phyloP scores from a whole-genome alignment of 2,113 vertebrate genomes.

The Vimba vimba region DNA sequence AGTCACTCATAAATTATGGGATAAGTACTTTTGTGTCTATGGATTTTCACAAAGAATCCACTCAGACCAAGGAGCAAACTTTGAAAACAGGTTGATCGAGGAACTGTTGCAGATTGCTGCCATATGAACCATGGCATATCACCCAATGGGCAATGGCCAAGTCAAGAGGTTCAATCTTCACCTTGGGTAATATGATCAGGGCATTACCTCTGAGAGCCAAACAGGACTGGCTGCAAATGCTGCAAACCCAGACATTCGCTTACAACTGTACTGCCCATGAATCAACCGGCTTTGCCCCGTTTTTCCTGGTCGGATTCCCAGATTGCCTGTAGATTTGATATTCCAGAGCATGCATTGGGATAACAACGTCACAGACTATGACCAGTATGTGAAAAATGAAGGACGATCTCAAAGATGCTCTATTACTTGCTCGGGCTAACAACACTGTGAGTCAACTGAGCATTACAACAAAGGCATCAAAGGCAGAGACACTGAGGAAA shows the following conservation, averaged over 20 bases:
- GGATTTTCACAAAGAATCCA: background rate
- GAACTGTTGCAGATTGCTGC: slow-evolving; percentile 14
- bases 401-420: slow-evolving; percentile 26
- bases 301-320: slow-evolving; percentile 39
- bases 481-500: background rate
- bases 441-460: background rate
- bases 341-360: slow-evolving; percentile 33
- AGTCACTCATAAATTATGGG: background rate
- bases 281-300: background rate
- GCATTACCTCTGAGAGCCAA: background rate
- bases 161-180: background rate
- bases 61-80: slow-evolving; percentile 3
- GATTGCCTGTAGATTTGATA: slow-evolving; percentile 45
- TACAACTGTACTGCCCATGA: slow-evolving; percentile 27
- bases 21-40: slow-evolving; percentile 2
- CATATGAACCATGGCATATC: background rate
- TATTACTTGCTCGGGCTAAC: slow-evolving; percentile 17
- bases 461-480: background rate
- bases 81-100: background rate
- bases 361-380: slow-evolving; percentile 16
- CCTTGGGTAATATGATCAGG: background rate
- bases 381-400: slow-evolving; percentile 38
- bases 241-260: background rate
- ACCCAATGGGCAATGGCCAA: background rate
- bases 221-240: background rate